A percentile compares a stretch with the other conserved stretches of the same genome.
phyloP scores from a whole-genome alignment of 1,140 invertebrate species.

The Cotesia typhae region DNA sequence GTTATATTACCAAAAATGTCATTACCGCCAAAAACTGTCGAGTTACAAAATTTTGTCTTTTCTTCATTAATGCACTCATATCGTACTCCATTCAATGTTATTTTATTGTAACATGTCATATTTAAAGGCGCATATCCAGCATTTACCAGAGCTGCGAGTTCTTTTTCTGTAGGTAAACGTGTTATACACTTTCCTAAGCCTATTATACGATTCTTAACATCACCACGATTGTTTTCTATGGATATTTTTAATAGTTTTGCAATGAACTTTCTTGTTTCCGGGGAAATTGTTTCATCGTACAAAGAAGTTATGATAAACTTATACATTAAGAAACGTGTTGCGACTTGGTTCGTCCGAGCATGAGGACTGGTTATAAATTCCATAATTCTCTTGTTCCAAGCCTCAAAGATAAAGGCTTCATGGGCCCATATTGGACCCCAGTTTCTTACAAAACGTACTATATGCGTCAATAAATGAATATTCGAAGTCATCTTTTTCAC shows the following conservation, averaged over 20 bases:
- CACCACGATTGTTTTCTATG: neutral
- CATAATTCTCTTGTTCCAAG: too few relatives aligned
- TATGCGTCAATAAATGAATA: slow-evolving; percentile 39
- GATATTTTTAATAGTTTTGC: neutral
- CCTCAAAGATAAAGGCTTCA: too few relatives aligned
- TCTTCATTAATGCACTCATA: neutral
- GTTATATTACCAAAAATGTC: slow-evolving; percentile 9
- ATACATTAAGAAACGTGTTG: too few relatives aligned
- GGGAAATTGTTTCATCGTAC: slow-evolving; percentile 2
- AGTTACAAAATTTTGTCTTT: neutral
- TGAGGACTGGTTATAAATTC: slow-evolving; percentile 25
- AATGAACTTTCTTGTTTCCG: slow-evolving; percentile 6
- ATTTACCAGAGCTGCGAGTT: neutral
- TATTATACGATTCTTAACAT: slow-evolving; percentile 1
- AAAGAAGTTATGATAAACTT: slow-evolving; percentile 28
- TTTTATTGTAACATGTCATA: too few relatives aligned
- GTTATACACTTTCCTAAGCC: neutral
- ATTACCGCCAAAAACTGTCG: neutral
- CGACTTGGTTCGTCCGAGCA: slow-evolving; percentile 28
- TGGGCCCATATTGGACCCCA: too few relatives aligned
- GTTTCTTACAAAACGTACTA: slow-evolving; percentile 4
- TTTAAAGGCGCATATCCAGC: too few relatives aligned
- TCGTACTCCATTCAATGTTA: too few relatives aligned
- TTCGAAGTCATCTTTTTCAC: slow-evolving; percentile 35
- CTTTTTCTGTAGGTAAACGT: neutral